phyloP scores from a whole-genome alignment of 2,888 invertebrate genomes.

The Eupithecia pulchellata region DNA sequence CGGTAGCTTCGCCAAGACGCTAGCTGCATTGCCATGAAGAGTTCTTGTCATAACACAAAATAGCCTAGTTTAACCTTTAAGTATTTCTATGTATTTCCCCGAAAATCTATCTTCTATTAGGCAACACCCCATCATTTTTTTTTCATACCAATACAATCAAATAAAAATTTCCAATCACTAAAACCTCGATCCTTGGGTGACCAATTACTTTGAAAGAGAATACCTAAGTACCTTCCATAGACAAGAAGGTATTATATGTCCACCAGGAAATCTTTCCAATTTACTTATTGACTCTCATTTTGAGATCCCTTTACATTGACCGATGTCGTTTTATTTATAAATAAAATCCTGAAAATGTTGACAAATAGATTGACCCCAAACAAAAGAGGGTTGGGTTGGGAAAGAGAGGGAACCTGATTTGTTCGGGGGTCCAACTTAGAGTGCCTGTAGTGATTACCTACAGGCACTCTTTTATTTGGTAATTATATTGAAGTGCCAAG shows the following conservation, averaged over 20 bases:
- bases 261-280: not conserved
- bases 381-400: not conserved
- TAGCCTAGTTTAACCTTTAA: too few species aligned
- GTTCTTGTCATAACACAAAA: too few species aligned
- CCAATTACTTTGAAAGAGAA: not conserved
- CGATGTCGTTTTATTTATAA: not conserved
- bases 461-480: too few species aligned
- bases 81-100: too few species aligned
- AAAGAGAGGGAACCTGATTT: not conserved
- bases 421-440: not conserved
- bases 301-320: not conserved
- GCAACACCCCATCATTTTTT: not conserved
- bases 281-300: not conserved
- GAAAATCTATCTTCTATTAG: not conserved
- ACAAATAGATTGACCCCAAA: not conserved
- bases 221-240: not conserved
- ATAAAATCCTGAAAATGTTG: not conserved
- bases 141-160: not conserved
- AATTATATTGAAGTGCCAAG: not conserved
- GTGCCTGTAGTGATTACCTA: not conserved
- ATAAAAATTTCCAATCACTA: not conserved
- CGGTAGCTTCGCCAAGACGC: too few species aligned
- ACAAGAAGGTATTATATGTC: not conserved
- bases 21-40: too few species aligned
- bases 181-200: not conserved